Conservation (phyloP, 2,113 vertebrate genomes). For the Antennarius striatus region DNA sequence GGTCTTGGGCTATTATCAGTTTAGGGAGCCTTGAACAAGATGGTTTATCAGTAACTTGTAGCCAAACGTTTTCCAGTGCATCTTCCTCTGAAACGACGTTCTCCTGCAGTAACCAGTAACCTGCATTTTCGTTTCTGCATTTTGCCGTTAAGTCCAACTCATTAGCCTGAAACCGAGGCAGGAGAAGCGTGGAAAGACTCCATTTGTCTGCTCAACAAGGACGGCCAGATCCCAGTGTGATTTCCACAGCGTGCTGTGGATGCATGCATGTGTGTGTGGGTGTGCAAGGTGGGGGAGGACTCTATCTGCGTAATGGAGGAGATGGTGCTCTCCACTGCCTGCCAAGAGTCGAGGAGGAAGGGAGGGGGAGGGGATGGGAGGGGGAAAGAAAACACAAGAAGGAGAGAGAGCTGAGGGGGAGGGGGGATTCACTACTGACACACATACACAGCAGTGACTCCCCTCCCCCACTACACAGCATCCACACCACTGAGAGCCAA, state of each 20-base stretch:
- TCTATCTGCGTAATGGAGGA: slow-evolving; percentile 55
- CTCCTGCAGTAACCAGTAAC: not conserved
- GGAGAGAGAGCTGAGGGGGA: slow-evolving; percentile 36
- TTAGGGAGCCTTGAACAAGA: too few relatives aligned
- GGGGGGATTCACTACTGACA: slow-evolving; percentile 56
- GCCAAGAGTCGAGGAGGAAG: slow-evolving; percentile 51
- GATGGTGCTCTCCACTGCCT: slow-evolving; percentile 53
- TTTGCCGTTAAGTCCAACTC: too few relatives aligned
- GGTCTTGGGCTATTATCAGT: too few relatives aligned
- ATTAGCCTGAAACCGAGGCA: slow-evolving; percentile 15
- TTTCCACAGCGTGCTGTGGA: slow-evolving; percentile 33
- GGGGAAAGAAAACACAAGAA: slow-evolving; percentile 10
- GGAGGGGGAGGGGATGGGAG: slow-evolving; percentile 32
- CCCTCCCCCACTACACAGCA: slow-evolving; percentile 62
- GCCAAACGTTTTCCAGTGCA: too few relatives aligned
- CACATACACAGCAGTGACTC: slow-evolving; percentile 34
- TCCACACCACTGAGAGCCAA: slow-evolving; percentile 51
- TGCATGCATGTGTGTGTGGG: slow-evolving; percentile 4
- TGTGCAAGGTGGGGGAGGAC: slow-evolving; percentile 41
- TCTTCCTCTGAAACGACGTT: not conserved
- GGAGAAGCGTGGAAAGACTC: slow-evolving; percentile 4
- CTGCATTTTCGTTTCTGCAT: not conserved
- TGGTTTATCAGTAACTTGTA: too few relatives aligned
- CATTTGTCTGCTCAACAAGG: slow-evolving; percentile 23
- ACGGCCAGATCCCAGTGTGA: slow-evolving; percentile 15